Base-by-base conservation (phyloP, 2,113 vertebrate species). In the Atlantisia rogersi region DNA sequence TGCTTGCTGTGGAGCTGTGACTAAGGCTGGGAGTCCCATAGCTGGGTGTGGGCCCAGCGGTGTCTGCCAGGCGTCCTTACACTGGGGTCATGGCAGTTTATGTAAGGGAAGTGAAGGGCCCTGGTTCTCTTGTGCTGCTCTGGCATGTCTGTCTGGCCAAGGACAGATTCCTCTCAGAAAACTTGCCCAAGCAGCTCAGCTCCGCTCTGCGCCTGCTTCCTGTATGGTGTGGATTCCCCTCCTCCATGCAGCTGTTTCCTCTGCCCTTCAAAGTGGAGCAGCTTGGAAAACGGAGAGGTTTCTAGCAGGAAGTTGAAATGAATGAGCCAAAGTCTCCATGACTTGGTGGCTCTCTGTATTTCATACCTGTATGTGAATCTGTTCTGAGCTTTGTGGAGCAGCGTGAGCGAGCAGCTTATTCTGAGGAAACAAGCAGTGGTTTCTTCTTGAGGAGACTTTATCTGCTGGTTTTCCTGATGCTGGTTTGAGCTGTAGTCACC, bases 161-260 rank as follows among this genome's bases (percentile, higher is more conserved):
- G 89, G 96, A 97, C 95, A 96, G 91, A 93, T 96, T 95, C 94
- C 91, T 89, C 73, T 93, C 5, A 0, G 85, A 89, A 97, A 98
- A 98, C 98, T 75, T 98, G 98, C 88, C 97, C 86, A 62, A 95
- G 97, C 97, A 98, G 94, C 95, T 97, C 97, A 53, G 29, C 58
- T 91, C 81, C 0, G 25, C 92, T 95, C 88, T 86, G 78, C 74
- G 53, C 50, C 81, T 98, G 83, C 86, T 97, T 95, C 69, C 77
- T 97, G 55, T 71, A 80, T 71, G 55, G 92, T 64, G 67, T 94
- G 89, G 89, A 87, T 94, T 94, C 83, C 46, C 80, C 48, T 79
- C 58, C 82, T 80, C 59, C 26, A 15, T 48, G 68, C 88, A 94
- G 93, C 86, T 95, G 82, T 91, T 93, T 96, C 92, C 93, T 82